Conservation (phyloP, 2,888 invertebrate species). For the Stenurella melanura region DNA sequence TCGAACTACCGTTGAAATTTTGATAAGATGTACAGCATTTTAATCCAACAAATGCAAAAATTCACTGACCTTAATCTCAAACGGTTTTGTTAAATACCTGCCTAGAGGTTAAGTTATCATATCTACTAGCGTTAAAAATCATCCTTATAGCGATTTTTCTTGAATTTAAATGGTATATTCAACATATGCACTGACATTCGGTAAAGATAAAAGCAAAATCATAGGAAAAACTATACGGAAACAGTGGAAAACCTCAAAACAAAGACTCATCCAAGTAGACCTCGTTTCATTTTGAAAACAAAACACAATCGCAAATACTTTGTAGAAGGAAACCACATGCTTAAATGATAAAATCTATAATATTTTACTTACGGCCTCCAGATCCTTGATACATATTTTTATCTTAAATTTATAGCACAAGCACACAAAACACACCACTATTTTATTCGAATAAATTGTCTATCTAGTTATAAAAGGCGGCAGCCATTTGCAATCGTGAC, state of each 20-base stretch:
- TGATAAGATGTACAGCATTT: neutral
- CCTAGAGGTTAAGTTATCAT: slow-evolving; percentile 48
- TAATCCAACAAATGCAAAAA: slow-evolving; percentile 53
- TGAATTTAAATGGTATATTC: neutral
- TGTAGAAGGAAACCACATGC: slow-evolving; percentile 26
- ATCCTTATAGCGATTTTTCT: neutral
- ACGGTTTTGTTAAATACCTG: slow-evolving; percentile 48
- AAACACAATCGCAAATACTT: slow-evolving; percentile 46
- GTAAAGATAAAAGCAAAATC: neutral
- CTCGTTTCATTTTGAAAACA: slow-evolving; percentile 53
- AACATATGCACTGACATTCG: neutral
- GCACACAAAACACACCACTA: slow-evolving; percentile 71
- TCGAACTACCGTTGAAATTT: too few relatives aligned
- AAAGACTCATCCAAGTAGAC: slow-evolving; percentile 51
- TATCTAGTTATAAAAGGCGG: slow-evolving; percentile 69
- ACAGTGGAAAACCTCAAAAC: slow-evolving; percentile 50
- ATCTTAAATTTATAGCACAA: slow-evolving; percentile 69
- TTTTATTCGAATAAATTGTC: slow-evolving; percentile 66
- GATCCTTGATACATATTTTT: slow-evolving; percentile 71
- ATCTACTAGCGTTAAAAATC: slow-evolving; percentile 5
- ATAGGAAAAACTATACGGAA: slow-evolving; percentile 33
- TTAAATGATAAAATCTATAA: slow-evolving; percentile 11
- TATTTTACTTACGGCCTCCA: slow-evolving; percentile 70
- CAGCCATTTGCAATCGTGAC: slow-evolving; percentile 74
- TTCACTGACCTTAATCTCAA: slow-evolving; percentile 63